Evolutionary conservation across 2,797 vertebrate species (phyloP), one percentile per base, ranked within the genome.

Genomic region (Onychomys arenicola): DNA sequence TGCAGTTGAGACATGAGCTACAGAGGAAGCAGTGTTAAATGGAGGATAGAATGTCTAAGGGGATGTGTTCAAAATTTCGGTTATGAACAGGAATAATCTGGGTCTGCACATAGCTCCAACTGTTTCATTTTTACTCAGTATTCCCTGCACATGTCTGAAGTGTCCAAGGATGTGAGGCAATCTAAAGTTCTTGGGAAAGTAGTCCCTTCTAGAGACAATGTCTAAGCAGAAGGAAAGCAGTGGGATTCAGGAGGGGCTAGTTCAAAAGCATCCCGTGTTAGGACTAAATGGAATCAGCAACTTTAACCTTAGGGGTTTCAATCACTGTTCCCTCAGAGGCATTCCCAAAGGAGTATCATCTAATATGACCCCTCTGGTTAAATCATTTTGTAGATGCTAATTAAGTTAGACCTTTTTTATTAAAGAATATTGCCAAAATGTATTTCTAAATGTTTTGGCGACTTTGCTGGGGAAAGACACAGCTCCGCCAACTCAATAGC

Each of bases 351-450:
- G 34, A 52, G 23, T 52, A 17, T 40, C 16, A 61, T 78, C 89
- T 69, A 59, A 25, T 37, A 67, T 67, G 55, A n/a, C 32, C 61
- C 3, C 29, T 90, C 76, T 67, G 25, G 69, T 67, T 90, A 80
- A 93, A 34, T 46, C 12, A 77, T 85, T 81, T 80, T 37, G 23
- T 21, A 46, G 11, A 84, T 37, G 75, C 14, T 82, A 77, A 73
- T 65, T 46, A 77, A 43, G 2, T 81, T 82, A 73, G 63, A 69
- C 8, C 40, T 59, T 93, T 93, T 52, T 76, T n/a, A 71, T 65
- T 86, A 40, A 46, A 92, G 40, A 75, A 55, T 80, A 73, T 87
- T 92, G 82, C 34, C 85, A 89, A 93, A 75, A 37, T 23, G 77
- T 25, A 21, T 77, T 94, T 89, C 52, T 87, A 80, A 94, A 32